phyloP scores from a whole-genome alignment of 2,113 vertebrate species.

The Miniopterus natalensis region DNA sequence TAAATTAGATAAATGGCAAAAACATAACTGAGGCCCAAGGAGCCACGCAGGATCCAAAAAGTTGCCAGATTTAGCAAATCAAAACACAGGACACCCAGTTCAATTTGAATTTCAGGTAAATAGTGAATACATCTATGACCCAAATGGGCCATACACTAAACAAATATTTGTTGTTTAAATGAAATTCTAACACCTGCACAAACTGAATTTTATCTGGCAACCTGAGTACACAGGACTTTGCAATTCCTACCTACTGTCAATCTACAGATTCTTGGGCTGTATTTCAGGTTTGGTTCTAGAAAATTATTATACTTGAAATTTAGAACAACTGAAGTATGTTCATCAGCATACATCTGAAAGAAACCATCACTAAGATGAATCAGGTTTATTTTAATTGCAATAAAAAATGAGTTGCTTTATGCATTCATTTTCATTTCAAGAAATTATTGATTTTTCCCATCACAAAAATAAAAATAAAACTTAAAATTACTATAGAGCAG shows the following conservation, averaged over 20 bases:
- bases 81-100: not conserved
- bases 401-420: not conserved
- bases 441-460: not conserved
- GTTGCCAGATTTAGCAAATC: not conserved
- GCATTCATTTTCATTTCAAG: slow-evolving; percentile 10
- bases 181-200: not conserved
- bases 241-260: not conserved
- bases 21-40: not conserved
- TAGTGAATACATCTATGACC: not conserved
- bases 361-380: not conserved
- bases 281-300: not conserved
- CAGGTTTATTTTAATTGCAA: slow-evolving; percentile 3
- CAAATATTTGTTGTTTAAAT: slow-evolving; percentile 18
- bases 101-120: slow-evolving; percentile 28
- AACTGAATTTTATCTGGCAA: not conserved
- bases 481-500: not conserved
- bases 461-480: slow-evolving; percentile 1
- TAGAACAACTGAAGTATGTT: not conserved
- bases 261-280: not conserved
- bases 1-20: not conserved
- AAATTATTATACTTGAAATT: slow-evolving; percentile 1
- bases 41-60: not conserved
- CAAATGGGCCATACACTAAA: not conserved
- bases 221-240: not conserved
- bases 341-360: not conserved